Evolutionary conservation across 2,888 invertebrate genomes (phyloP), one percentile per base, ranked within the genome.

Genomic region (Homarus gammarus): DNA sequence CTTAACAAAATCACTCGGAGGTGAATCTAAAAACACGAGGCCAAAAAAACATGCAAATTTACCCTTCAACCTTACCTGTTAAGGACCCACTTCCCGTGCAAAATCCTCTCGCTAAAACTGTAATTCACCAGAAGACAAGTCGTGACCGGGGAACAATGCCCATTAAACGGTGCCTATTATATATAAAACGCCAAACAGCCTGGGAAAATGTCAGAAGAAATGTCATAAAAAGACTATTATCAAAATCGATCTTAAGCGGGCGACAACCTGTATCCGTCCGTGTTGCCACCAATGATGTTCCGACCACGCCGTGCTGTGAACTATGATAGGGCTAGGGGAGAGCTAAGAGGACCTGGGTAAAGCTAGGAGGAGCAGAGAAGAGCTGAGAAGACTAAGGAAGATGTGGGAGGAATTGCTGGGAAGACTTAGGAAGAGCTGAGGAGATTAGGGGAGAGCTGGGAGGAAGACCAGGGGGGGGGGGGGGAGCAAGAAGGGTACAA

Each of bases 131-230:
- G 3, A 27, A 64, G 64, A 56, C 44, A 10, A 5, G 64, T 27
- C 27, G 64, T 64, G 64, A 5, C 27, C 27, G 27, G 27, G 2
- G 27, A 6, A 27, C 64, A 64, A n/a, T 64, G 64, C 8, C 64
- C 22, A 64, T 27, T 27, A 64, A 27, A 3, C 64, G 3, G 56
- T 56, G 15, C 18, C 56, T 56, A 18, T 56, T 56, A 56, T 56
- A 56, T 56, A 64, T 64, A 64, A 64, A 64, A 64, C 64, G 6
- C 64, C 22, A 12, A 64, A 64, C 64, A 64, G 27, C 64, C 27
- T 64, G 64, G 64, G 64, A 64, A 64, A 15, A 2, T 22, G 64
- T n/a, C 64, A 22, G 22, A 10, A 27, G 27, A 18, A 6, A 18
- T 5, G n/a, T 22, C 27, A n/a, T 64, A 6, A 64, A 64, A 27